Conservation (phyloP, 2,888 invertebrate species). For the Epinotia demarniana region DNA sequence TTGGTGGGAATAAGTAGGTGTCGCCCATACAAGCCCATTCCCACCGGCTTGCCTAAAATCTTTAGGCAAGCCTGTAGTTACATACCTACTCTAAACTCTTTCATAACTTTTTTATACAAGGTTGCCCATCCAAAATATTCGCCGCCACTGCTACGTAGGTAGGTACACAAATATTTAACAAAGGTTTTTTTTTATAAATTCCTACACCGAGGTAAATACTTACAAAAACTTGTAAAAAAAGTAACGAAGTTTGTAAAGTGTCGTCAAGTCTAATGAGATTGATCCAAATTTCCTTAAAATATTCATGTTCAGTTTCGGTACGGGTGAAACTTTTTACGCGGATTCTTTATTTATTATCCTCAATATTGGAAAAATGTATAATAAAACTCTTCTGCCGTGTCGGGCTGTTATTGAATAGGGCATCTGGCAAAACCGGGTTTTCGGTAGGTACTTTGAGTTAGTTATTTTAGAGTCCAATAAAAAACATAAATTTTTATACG, state of each 20-base stretch:
- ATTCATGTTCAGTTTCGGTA: constrained; percentile 47
- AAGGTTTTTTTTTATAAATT: not conserved
- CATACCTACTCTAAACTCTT: no score
- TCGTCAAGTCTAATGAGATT: constrained; percentile 68
- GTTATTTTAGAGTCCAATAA: not conserved
- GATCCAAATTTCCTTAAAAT: constrained; percentile 60
- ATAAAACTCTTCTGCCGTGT: constrained; percentile 14
- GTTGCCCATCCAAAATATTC: no score
- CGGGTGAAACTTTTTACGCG: constrained; percentile 33
- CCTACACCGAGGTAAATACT: not conserved
- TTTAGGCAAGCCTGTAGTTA: no score
- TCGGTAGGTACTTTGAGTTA: not conserved
- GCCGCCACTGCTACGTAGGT: no score
- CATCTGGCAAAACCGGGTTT: constrained; percentile 5
- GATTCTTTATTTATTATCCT: constrained; percentile 41
- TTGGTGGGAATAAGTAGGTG: no score
- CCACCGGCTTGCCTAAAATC: no score
- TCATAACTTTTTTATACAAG: no score
- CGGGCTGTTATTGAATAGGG: constrained; percentile 6
- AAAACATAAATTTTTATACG: no score
- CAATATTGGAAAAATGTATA: constrained; percentile 27
- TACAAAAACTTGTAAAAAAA: constrained; percentile 53
- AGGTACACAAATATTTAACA: not conserved
- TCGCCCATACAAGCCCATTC: no score
- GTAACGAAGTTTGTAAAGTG: constrained; percentile 56